These are phyloP conservation scores for Anarhynchus alexandrinus DNA, from an alignment of 2,113 vertebrate species.

Conservation along the genomic window DNA sequence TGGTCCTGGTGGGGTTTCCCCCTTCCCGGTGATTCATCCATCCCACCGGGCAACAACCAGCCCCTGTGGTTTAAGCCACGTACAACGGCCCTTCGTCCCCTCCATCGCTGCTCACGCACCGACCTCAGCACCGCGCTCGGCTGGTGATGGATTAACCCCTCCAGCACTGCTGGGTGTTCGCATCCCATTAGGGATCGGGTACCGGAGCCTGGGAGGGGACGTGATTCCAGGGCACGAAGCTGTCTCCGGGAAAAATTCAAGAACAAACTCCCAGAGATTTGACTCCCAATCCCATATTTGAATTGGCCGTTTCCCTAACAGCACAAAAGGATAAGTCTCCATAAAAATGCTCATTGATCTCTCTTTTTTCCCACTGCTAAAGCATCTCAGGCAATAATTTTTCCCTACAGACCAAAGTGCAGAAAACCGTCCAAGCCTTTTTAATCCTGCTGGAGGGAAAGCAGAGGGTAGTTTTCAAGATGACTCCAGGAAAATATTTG, in stretches of 20 bases:
- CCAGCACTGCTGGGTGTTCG: not conserved
- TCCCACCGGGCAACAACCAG: too few relatives aligned
- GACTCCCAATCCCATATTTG: not conserved
- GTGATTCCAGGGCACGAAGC: not conserved
- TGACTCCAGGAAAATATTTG: conserved; percentile 12
- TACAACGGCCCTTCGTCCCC: not conserved
- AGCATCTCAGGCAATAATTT: not conserved
- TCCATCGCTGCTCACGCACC: not conserved
- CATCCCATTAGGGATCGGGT: accelerated
- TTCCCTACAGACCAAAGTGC: not conserved
- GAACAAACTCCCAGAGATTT: accelerated
- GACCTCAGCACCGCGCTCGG: accelerated
- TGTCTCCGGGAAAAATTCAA: not conserved
- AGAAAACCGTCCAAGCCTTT: not conserved
- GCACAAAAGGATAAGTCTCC: not conserved
- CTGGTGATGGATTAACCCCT: not conserved
- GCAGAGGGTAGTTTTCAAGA: not conserved
- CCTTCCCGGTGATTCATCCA: not conserved
- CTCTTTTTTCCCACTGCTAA: not conserved
- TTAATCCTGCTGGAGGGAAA: not conserved
- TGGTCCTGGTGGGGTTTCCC: not conserved
- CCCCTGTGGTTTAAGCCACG: not conserved
- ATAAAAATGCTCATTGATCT: not conserved
- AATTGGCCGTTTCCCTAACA: not conserved
- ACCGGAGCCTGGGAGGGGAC: accelerated